Evolutionary conservation across 2,888 invertebrate species (phyloP).

Genomic region (Aporophyla lueneburgensis): DNA sequence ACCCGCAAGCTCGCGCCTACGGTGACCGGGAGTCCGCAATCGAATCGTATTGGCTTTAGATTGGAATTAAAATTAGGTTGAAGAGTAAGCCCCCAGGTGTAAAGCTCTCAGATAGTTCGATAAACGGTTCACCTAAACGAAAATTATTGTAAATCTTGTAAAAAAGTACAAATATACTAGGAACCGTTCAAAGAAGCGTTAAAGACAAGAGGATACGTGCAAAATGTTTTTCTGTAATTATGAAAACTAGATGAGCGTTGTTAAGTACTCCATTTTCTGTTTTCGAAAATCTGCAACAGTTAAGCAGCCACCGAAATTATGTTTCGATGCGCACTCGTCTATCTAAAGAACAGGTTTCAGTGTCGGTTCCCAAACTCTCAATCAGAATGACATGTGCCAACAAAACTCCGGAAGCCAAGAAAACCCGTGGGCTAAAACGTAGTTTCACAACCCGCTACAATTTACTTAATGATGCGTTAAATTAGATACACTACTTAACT

Average conservation of each 20-base stretch:
- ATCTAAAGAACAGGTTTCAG: background rate
- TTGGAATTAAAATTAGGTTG: too few species aligned
- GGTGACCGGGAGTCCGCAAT: too few species aligned
- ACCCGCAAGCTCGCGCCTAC: too few species aligned
- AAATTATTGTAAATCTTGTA: background rate
- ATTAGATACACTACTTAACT: constrained; percentile 65
- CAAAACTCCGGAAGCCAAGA: constrained; percentile 46
- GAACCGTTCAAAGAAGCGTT: background rate
- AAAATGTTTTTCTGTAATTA: too few species aligned
- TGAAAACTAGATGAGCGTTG: background rate
- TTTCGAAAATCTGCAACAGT: background rate
- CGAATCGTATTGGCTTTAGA: too few species aligned
- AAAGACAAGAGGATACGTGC: too few species aligned
- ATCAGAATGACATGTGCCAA: constrained; percentile 30
- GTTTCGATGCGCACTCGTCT: too few species aligned
- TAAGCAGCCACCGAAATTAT: background rate
- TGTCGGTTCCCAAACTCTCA: background rate
- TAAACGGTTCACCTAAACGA: background rate
- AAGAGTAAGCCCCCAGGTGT: too few species aligned
- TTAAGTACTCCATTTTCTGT: background rate
- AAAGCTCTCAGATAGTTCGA: too few species aligned
- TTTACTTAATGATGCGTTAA: constrained; percentile 67
- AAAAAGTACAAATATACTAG: background rate
- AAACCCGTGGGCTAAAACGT: constrained; percentile 51
- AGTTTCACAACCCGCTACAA: constrained; percentile 59